Conservation (phyloP, 2,113 vertebrate species). For the Cariama cristata region DNA sequence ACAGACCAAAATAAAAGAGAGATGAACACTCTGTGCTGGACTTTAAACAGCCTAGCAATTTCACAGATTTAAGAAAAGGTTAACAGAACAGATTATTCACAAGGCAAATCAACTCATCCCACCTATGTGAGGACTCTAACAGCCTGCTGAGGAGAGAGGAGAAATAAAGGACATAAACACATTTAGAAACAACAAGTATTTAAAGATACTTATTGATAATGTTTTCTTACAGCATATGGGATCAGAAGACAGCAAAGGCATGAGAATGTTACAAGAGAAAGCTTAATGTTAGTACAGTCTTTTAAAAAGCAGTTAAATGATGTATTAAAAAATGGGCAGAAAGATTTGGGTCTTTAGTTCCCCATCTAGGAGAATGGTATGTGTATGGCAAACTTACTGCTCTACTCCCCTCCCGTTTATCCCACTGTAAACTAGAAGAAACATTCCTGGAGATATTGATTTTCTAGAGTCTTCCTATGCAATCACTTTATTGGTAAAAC, state of each 20-base stretch:
- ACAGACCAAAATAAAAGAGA: slow-evolving; percentile 45
- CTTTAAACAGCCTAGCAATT: background rate
- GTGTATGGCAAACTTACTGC: background rate
- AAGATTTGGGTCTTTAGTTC: background rate
- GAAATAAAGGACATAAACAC: background rate
- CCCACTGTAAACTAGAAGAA: background rate
- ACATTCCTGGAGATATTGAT: background rate
- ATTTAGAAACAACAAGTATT: background rate
- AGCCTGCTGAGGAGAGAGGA: background rate
- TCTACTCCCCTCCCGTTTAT: background rate
- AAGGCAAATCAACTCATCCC: background rate
- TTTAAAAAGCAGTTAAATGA: background rate
- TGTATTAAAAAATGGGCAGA: background rate
- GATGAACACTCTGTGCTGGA: background rate
- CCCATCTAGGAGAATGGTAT: background rate
- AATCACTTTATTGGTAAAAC: background rate
- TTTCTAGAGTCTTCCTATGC: background rate
- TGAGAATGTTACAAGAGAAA: background rate
- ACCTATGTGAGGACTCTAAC: background rate
- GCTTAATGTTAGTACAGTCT: background rate
- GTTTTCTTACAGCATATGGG: background rate
- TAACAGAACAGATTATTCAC: slow-evolving; percentile 1
- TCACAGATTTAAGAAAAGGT: background rate
- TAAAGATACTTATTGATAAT: background rate
- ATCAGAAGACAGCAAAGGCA: background rate